A percentile compares a stretch with the other conserved stretches of the same genome.
phyloP scores from a whole-genome alignment of 2,888 invertebrate genomes.

The Heliconius charithonia region DNA sequence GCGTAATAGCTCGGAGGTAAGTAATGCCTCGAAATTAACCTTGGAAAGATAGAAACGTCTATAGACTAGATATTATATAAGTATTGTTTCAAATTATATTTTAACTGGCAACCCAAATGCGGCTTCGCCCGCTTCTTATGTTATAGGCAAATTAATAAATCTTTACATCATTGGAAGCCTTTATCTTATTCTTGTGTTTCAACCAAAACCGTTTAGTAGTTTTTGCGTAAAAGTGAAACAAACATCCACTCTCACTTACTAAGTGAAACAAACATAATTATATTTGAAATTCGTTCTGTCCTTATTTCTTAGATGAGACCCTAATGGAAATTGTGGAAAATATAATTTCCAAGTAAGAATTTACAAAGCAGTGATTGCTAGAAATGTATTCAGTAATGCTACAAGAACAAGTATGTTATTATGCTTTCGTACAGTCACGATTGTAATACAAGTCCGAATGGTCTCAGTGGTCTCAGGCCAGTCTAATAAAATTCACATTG shows the following conservation, averaged over 20 bases:
- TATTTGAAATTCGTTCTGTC: not conserved
- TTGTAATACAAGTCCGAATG: constrained; percentile 47
- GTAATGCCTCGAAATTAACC: constrained; percentile 34
- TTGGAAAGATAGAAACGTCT: not conserved
- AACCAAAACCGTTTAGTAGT: too few relatives aligned
- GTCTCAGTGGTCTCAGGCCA: constrained; percentile 27
- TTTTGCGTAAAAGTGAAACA: too few relatives aligned
- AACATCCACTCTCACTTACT: not conserved
- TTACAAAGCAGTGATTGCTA: constrained; percentile 25
- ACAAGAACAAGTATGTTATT: constrained; percentile 42
- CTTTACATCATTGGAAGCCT: too few relatives aligned
- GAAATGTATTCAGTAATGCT: constrained; percentile 35
- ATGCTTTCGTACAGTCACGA: constrained; percentile 45
- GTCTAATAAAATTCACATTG: constrained; percentile 43
- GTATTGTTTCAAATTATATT: not conserved
- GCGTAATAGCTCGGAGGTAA: constrained; percentile 39
- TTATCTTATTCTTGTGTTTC: too few relatives aligned
- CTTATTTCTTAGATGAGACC: not conserved
- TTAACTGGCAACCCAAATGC: too few relatives aligned
- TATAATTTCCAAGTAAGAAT: constrained; percentile 32
- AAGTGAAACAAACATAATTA: not conserved
- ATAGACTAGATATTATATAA: not conserved
- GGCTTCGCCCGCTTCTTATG: too few relatives aligned
- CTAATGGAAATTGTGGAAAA: constrained; percentile 1
- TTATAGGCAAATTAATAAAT: too few relatives aligned